Base-by-base conservation (phyloP, 2,888 invertebrate genomes). In the Taenaris catops region DNA sequence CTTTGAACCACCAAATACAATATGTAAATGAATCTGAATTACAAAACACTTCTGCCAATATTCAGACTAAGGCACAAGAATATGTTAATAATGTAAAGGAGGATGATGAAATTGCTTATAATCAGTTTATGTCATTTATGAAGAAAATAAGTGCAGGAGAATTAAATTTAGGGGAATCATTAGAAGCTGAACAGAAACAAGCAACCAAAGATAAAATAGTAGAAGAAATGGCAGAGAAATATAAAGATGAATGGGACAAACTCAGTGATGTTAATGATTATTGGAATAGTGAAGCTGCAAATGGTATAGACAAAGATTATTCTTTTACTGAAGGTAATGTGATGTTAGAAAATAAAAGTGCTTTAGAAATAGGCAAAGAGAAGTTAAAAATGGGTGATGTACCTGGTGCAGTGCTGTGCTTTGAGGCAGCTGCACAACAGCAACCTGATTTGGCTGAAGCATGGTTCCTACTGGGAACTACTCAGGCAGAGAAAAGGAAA, bases 401-500 rank as follows among this genome's bases (percentile, higher is more conserved):
- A 48, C 96, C 98, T 14, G 95, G 96, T 51, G 99, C 99, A 7
- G 97, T 98, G 0, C 78, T 99, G 11, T 94, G 97, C 60, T 99
- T 99, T 80, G 99, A 99, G 81, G 96, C 96, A 29, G 98, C 98
- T 4, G 96, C 93, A 1, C 93, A 95, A 59, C 93, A 96, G 62
- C 89, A 94, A 27, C 91, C 94, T 1, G 88, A 92, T 28, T 93
- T 94, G 58, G 87, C 91, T 0, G 93, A 96, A 72, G 94, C 93
- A 1, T 98, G 98, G 98, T 91, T 94, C 44, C 81, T 94, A 17
- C 81, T 98, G 25, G 98, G 98, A 4, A 94, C 93, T 31, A 94
- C 97, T 14, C 98, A 98, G 73, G 97, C 99, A 19, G 97, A 99
- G 88, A 99, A 99, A n/a, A n/a, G n/a, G n/a, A n/a, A n/a, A n/a